phyloP scores from a whole-genome alignment of 2,888 invertebrate genomes.

The Flexamia atlantica region DNA sequence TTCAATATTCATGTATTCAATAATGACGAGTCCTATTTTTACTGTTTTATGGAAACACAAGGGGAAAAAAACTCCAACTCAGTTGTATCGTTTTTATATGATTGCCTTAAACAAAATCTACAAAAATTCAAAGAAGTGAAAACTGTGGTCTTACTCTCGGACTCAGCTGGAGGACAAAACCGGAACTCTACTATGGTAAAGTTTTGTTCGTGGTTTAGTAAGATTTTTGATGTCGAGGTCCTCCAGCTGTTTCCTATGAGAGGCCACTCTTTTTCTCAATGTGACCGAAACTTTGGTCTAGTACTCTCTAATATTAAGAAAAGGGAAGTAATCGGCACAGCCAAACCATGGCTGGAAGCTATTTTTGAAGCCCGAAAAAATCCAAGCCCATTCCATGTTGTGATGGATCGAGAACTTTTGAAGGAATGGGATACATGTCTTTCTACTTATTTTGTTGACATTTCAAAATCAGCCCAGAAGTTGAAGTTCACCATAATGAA shows the following conservation, averaged over 20 bases:
- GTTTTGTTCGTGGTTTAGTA: slow-evolving; percentile 53
- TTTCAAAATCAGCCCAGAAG: slow-evolving; percentile 30
- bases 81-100: slow-evolving; percentile 10
- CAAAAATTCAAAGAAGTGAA: background rate
- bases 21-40: slow-evolving; percentile 30
- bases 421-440: slow-evolving; percentile 58
- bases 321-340: slow-evolving; percentile 56
- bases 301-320: slow-evolving; percentile 51
- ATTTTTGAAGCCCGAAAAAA: slow-evolving; percentile 46
- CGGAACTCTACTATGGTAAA: slow-evolving; percentile 52
- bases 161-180: slow-evolving; percentile 57
- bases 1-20: slow-evolving; percentile 54
- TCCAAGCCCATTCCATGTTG: slow-evolving; percentile 32
- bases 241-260: slow-evolving; percentile 53
- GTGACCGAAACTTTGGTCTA: slow-evolving; percentile 60
- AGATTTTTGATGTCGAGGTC: slow-evolving; percentile 18
- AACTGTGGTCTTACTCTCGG: slow-evolving; percentile 34
- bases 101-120: slow-evolving; percentile 27
- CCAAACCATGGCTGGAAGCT: slow-evolving; percentile 57
- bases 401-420: slow-evolving; percentile 40
- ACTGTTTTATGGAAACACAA: slow-evolving; percentile 32
- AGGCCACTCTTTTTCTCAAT: slow-evolving; percentile 54
- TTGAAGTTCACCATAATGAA: slow-evolving; percentile 51
- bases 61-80: slow-evolving; percentile 36
- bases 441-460: slow-evolving; percentile 21